phyloP scores from a whole-genome alignment of 2,888 invertebrate genomes.

The Anagyrus pseudococci region DNA sequence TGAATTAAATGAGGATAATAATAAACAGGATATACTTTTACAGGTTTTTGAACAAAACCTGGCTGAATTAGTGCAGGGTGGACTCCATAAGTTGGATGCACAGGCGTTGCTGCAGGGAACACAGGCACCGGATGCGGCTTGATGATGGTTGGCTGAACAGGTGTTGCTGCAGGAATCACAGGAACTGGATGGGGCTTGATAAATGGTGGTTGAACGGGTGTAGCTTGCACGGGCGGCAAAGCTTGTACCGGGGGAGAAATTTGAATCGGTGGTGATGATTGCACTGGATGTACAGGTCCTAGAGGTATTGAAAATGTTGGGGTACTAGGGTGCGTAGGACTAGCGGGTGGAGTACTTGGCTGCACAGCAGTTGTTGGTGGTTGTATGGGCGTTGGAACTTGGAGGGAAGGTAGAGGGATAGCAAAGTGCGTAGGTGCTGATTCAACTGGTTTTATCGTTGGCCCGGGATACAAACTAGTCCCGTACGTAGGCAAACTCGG shows the following conservation, averaged over 20 bases:
- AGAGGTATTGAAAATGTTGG: conserved; percentile 39
- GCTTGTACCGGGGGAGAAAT: too few relatives aligned
- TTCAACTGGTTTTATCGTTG: conserved; percentile 36
- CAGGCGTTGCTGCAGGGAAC: conserved; percentile 36
- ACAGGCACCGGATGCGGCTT: conserved; percentile 25
- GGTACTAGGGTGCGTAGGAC: conserved; percentile 32
- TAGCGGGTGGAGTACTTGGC: neutral
- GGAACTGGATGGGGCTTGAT: conserved; percentile 43
- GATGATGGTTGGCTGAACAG: conserved; percentile 49
- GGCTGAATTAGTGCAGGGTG: conserved; percentile 48
- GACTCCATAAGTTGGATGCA: conserved; percentile 48
- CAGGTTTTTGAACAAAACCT: conserved; percentile 49
- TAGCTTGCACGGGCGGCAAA: conserved; percentile 38
- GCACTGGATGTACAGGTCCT: conserved; percentile 40
- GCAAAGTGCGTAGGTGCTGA: conserved; percentile 54
- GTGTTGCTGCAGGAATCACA: conserved; percentile 34
- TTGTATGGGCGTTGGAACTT: conserved; percentile 41
- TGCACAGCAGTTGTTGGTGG: conserved; percentile 17
- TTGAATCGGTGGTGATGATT: conserved; percentile 39
- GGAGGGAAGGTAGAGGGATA: conserved; percentile 50
- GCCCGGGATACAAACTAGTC: conserved; percentile 5
- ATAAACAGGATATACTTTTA: conserved; percentile 54
- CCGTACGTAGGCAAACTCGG: conserved; percentile 44
- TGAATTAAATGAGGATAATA: conserved; percentile 50
- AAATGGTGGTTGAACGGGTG: too few relatives aligned